phyloP scores from a whole-genome alignment of 2,888 invertebrate species.

The Tachystola acroxantha region DNA sequence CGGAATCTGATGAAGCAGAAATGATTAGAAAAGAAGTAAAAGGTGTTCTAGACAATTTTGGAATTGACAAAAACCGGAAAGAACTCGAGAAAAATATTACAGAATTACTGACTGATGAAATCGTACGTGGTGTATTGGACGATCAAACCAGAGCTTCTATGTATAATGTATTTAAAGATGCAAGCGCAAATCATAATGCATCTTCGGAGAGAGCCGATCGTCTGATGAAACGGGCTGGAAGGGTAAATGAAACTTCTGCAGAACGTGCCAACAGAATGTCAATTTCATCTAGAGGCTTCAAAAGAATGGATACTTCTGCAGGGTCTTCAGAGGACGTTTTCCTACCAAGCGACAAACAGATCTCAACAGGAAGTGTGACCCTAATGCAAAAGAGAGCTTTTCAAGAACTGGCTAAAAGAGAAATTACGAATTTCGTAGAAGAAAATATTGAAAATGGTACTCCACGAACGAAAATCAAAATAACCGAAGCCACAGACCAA shows the following conservation, averaged over 20 bases:
- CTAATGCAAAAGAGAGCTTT: constrained; percentile 2
- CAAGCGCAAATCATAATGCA: constrained; percentile 15
- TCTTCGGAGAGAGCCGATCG: constrained; percentile 13
- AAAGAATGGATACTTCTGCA: no score
- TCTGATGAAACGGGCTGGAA: constrained; percentile 14
- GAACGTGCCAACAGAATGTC: no score
- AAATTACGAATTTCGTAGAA: constrained; percentile 20
- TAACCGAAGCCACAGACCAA: constrained; percentile 11
- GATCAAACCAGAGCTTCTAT: constrained; percentile 13
- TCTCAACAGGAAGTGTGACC: neutral
- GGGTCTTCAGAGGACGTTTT: no score
- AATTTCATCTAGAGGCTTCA: no score
- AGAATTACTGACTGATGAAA: constrained; percentile 9
- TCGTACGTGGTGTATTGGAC: constrained; percentile 14
- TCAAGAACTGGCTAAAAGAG: constrained; percentile 15
- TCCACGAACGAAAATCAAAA: constrained; percentile 10
- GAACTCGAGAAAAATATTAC: neutral
- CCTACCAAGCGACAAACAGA: no score
- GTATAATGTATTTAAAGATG: constrained; percentile 13
- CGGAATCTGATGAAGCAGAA: neutral
- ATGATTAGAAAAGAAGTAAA: constrained; percentile 13
- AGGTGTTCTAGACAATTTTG: constrained; percentile 13
- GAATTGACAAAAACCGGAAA: constrained; percentile 11
- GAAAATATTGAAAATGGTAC: constrained; percentile 13
- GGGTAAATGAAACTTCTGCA: constrained; percentile 5